Base-by-base conservation (phyloP, 2,888 invertebrate genomes). In the Eristalis tenax region DNA sequence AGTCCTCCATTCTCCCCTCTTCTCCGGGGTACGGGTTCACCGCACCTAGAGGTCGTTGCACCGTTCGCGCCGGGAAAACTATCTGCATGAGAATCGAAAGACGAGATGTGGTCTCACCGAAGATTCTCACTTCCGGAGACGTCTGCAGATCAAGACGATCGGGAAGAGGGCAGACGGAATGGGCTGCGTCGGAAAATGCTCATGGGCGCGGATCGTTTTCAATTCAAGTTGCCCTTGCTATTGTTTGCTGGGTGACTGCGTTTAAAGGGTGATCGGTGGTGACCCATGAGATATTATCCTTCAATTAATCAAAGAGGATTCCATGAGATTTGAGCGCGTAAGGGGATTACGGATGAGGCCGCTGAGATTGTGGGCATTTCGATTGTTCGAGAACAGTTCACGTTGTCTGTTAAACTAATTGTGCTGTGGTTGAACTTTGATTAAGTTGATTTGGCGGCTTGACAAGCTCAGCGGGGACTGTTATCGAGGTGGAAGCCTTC, bases 211-310 rank as follows among this genome's bases (percentile, higher is more conserved):
- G 70, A 73, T 83, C 83, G 86, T 68, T 78, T 71, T 73, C 68
- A 82, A 86, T 78, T 86, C 78, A 86, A 86, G 75, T 86, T 75
- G 61, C 78, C 75, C n/a, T 82, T 69, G 66, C 74, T 69, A 83
- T 79, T 86, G 82, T 86, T 78, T 35, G 73, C 23, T 32, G 77
- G 82, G 82, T 86, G 38, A 73, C 28, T 61, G 23, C 40, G n/a
- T 10, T 2, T 38, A 64, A 59, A 57, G 83, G 79, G 83, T 83
- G 87, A 68, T 83, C 79, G 79, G 71, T 87, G 79, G 71, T 87
- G 87, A 87, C 83, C 87, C 87, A 69, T 73, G 76, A 83, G 79
- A 68, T 76, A 87, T 87, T 87, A 87, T 87, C 87, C 87, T 79
- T 87, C 83, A 83, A 87, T 83, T 87, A 87, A 87, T 87, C 86